A percentile compares a stretch with the other conserved stretches of the same genome.
These are phyloP conservation scores for Cyphomyrmex costatus DNA, from an alignment of 1,140 invertebrate species.

Conservation along the genomic window DNA sequence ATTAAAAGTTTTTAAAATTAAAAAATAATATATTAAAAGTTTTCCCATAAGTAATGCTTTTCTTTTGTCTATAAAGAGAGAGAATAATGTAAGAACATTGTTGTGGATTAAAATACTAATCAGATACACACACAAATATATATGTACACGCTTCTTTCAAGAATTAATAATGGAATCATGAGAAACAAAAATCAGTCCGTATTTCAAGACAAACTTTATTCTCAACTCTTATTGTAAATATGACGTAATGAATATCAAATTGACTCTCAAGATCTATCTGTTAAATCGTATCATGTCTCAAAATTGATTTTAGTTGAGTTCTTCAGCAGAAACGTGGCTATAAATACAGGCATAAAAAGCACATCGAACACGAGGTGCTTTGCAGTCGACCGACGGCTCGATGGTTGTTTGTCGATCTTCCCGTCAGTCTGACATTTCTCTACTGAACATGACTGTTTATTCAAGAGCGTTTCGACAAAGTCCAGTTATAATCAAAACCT, in stretches of 20 bases:
- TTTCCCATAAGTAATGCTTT: neutral
- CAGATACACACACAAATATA: neutral
- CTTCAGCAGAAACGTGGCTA: conserved; percentile 10
- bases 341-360: conserved; percentile 7
- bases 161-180: neutral
- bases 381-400: conserved; percentile 34
- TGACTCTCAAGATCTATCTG: neutral
- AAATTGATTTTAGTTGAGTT: neutral
- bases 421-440: conserved; percentile 36
- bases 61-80: neutral
- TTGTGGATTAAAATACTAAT: neutral
- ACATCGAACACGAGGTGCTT: neutral
- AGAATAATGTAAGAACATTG: neutral
- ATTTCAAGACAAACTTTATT: neutral
- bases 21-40: neutral
- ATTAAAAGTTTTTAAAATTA: too few species aligned
- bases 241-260: neutral
- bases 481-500: conserved; percentile 38
- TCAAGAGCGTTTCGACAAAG: conserved; percentile 41
- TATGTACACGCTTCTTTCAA: neutral
- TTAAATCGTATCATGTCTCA: neutral
- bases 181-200: neutral
- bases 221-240: neutral
- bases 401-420: conserved; percentile 57
- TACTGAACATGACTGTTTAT: conserved; percentile 34